phyloP scores from a whole-genome alignment of 2,797 vertebrate species.

The Gymnothorax reevesii region DNA sequence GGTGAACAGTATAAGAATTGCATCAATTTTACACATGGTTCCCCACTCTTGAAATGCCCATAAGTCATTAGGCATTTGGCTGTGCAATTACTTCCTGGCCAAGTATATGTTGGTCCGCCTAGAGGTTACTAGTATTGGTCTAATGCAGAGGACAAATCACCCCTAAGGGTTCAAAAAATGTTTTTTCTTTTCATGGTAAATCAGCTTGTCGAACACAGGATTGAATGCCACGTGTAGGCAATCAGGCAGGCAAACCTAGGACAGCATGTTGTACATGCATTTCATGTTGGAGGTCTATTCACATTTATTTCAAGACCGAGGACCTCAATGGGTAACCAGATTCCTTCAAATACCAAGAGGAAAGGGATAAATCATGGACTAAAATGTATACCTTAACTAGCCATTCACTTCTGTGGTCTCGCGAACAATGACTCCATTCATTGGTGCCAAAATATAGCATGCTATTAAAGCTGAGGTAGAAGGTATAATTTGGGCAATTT shows the following conservation, averaged over 20 bases:
- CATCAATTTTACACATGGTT: no score
- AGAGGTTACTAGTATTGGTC: no score
- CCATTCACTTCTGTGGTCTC: background rate
- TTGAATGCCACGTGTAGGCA: background rate
- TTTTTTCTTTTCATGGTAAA: no score
- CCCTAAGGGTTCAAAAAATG: no score
- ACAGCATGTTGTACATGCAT: background rate
- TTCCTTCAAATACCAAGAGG: background rate
- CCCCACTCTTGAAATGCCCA: no score
- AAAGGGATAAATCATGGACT: background rate
- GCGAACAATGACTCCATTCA: conserved; percentile 11
- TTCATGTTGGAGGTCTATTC: background rate
- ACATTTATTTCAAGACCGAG: background rate
- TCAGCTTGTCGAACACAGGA: no score
- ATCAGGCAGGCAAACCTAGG: background rate
- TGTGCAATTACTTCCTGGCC: no score
- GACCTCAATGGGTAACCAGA: background rate
- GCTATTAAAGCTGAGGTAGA: background rate
- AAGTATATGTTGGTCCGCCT: no score
- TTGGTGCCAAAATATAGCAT: background rate
- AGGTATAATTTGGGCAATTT: background rate
- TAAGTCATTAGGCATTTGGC: no score
- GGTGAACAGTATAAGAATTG: no score
- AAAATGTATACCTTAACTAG: background rate
- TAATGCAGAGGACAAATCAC: no score